Evolutionary conservation across 2,888 invertebrate species (phyloP), one percentile per base, ranked within the genome.

Genomic region (Agrochola macilenta): DNA sequence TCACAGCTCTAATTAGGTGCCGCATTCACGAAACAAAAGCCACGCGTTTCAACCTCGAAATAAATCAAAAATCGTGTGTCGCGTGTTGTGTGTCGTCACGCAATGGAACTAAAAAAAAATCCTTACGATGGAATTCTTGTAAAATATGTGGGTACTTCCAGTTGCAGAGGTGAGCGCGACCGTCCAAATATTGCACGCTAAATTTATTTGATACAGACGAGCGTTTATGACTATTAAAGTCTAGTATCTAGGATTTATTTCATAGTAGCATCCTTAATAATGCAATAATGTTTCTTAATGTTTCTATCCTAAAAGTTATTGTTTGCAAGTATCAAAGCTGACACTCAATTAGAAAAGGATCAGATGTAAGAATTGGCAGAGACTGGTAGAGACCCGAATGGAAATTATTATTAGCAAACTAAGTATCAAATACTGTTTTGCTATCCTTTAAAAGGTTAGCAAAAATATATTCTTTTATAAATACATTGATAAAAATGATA

Each of bases 81-180:
- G 95, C 94, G 95, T 95, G 95, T 82, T 83, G 72, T 85, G 76
- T 89, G 87, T 87, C 81, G 93, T 92, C 95, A 95, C 95, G 95
- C 95, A 93, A 95, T 91, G 91, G 87, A 91, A 91, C 89, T 92
- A 89, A 91, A 74, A 49, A n/a, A 69, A 74, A 80, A 86, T 89
- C 87, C 85, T 86, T 87, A 73, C 72, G 68, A 74, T 78, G 84
- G 89, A 88, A 90, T 92, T 92, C 90, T 89, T 82, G 87, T 92
- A 89, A 92, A 93, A 93, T 93, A 91, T 91, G 88, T 89, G 83
- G 87, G 88, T 90, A 88, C 89, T 90, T 90, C 87, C 76, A 84
- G 86, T 83, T 87, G 84, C 84, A 81, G 77, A 85, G 88, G 89
- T 89, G 83, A 83, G 80, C 77, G 64, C 74, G 69, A 64, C 61